These are phyloP conservation scores for Caenorhabditis imperialis DNA, from an alignment of 2,888 invertebrate species.

Conservation along the genomic window DNA sequence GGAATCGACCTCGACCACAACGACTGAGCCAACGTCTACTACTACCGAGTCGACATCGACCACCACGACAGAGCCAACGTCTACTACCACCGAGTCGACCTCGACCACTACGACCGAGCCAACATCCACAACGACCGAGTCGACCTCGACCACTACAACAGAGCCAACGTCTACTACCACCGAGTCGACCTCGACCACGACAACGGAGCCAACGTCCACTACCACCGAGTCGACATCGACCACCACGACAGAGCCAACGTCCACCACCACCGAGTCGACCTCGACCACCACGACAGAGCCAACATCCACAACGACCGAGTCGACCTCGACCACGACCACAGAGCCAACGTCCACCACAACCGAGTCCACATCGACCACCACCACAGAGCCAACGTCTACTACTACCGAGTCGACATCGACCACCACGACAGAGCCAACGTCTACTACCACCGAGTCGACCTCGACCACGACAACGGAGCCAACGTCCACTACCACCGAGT, in stretches of 20 bases:
- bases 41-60: neutral
- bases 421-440: no score
- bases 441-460: conserved; percentile 17
- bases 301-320: conserved; percentile 7
- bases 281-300: neutral
- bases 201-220: conserved; percentile 12
- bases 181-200: conserved; percentile 11
- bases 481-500: no score
- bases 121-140: no score
- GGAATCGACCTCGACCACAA: no score
- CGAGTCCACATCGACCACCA: conserved; percentile 9
- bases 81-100: no score
- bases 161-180: conserved; percentile 4
- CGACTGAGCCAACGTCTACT: neutral
- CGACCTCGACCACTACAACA: neutral
- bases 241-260: neutral
- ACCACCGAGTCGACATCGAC: conserved; percentile 2
- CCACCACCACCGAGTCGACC: conserved; percentile 2
- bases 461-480: conserved; percentile 12
- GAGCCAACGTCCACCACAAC: conserved; percentile 18
- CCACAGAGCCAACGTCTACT: conserved; percentile 9
- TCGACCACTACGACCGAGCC: neutral
- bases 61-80: no score
- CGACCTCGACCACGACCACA: conserved; percentile 14
- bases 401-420: no score